phyloP scores from a whole-genome alignment of 2,113 vertebrate species.

The Athene cunicularia region DNA sequence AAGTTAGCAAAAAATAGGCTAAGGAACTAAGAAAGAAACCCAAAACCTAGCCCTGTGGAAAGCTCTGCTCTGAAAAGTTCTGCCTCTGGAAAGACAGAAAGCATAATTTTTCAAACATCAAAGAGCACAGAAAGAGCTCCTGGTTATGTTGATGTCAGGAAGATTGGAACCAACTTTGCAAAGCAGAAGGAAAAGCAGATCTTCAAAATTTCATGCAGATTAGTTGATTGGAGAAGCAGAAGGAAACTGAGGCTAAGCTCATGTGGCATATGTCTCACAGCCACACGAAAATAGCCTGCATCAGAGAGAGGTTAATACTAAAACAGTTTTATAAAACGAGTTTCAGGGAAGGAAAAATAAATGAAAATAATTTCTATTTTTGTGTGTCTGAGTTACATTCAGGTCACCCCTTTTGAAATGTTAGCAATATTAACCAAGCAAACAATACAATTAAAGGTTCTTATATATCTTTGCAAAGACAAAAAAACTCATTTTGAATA shows the following conservation, averaged over 20 bases:
- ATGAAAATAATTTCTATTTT: not conserved
- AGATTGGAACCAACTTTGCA: not conserved
- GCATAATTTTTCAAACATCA: not conserved
- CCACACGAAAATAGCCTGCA: not conserved
- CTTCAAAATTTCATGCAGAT: not conserved
- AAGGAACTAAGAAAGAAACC: not conserved
- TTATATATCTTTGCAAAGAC: not conserved
- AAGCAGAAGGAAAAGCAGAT: constrained; percentile 27
- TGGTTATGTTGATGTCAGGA: not conserved
- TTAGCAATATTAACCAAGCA: not conserved
- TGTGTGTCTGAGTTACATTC: not conserved
- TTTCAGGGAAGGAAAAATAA: not conserved
- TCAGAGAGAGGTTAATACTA: not conserved
- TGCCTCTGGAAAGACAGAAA: not conserved
- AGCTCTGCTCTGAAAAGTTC: not conserved
- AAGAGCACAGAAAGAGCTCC: not conserved
- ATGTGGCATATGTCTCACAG: not conserved
- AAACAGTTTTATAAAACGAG: not conserved
- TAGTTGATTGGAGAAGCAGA: not conserved
- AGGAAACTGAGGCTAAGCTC: constrained; percentile 30
- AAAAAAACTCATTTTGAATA: not conserved
- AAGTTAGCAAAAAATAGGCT: not conserved
- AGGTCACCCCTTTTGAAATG: not conserved
- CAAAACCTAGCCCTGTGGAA: not conserved
- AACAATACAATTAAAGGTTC: not conserved